A percentile compares a stretch with the other conserved stretches of the same genome.
phyloP scores from a whole-genome alignment of 2,797 vertebrate species.

The Gephyroberyx darwinii region DNA sequence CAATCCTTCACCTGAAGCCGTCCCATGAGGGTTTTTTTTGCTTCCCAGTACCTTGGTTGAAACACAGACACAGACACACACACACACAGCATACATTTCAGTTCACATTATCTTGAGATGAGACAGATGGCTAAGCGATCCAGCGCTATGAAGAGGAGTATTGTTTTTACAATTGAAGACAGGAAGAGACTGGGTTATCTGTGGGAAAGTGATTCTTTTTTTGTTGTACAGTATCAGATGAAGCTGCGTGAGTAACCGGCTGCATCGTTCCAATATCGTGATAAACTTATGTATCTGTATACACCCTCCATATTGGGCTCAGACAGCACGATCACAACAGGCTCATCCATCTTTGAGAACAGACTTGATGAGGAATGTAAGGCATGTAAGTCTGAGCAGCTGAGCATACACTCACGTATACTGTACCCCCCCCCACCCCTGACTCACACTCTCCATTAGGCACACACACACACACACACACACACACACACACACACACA shows the following conservation, averaged over 20 bases:
- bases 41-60: background rate
- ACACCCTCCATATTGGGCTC: background rate
- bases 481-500: background rate
- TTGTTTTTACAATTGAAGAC: slow-evolving; percentile 7
- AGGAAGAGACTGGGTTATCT: slow-evolving; percentile 16
- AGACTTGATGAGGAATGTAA: slow-evolving; percentile 35
- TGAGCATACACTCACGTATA: slow-evolving; percentile 33
- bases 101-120: slow-evolving; percentile 12
- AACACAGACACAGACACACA: slow-evolving; percentile 17
- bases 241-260: background rate
- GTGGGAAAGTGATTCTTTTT: background rate
- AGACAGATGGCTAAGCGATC: slow-evolving; percentile 31
- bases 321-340: slow-evolving; percentile 8
- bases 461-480: background rate
- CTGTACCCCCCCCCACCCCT: background rate
- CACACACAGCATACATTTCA: background rate
- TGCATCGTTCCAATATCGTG: background rate
- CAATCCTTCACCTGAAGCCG: slow-evolving; percentile 52
- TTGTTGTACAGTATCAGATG: background rate
- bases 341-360: slow-evolving; percentile 7
- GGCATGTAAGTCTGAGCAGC: slow-evolving; percentile 44
- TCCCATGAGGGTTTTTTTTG: slow-evolving; percentile 9
- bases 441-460: too few relatives aligned
- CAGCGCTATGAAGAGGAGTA: background rate
- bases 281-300: background rate